A percentile compares a stretch with the other conserved stretches of the same genome.
phyloP scores from a whole-genome alignment of 1,140 invertebrate species.

The Zaprionus gabonicus region DNA sequence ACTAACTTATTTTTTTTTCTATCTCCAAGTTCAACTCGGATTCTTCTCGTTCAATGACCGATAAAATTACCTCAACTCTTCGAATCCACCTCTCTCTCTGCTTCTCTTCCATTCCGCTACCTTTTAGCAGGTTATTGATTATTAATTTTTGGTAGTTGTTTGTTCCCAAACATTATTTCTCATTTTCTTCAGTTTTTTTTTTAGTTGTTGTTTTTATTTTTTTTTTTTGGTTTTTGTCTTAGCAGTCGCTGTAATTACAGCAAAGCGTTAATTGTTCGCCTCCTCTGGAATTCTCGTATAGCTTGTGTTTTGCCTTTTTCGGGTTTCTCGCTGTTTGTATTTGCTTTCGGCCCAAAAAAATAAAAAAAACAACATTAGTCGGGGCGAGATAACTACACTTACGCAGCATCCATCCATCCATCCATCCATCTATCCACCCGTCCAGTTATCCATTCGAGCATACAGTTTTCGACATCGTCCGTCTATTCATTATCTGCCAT shows the following conservation, averaged over 20 bases:
- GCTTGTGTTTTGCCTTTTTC: slow-evolving; percentile 30
- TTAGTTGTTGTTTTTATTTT: slow-evolving; percentile 12
- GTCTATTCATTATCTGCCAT: slow-evolving; percentile 72
- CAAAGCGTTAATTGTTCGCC: slow-evolving; percentile 77
- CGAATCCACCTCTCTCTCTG: slow-evolving; percentile 13
- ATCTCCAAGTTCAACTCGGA: background rate
- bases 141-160: slow-evolving; percentile 69
- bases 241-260: slow-evolving; percentile 75
- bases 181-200: slow-evolving; percentile 38
- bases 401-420: slow-evolving; percentile 43
- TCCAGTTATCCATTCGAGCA: background rate
- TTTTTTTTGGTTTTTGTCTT: slow-evolving; percentile 34
- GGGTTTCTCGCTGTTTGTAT: slow-evolving; percentile 61
- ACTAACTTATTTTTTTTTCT: background rate
- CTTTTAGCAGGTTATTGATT: slow-evolving; percentile 81
- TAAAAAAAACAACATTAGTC: slow-evolving; percentile 50
- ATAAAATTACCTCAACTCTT: slow-evolving; percentile 73
- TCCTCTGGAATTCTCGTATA: slow-evolving; percentile 60
- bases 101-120: background rate
- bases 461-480: slow-evolving; percentile 23
- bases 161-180: slow-evolving; percentile 59
- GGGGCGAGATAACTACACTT: slow-evolving; percentile 78
- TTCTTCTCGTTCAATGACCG: slow-evolving; percentile 73
- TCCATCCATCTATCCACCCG: background rate
- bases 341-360: slow-evolving; percentile 57